phyloP scores from a whole-genome alignment of 2,797 vertebrate genomes.

The Mormyrops boulengeri region DNA sequence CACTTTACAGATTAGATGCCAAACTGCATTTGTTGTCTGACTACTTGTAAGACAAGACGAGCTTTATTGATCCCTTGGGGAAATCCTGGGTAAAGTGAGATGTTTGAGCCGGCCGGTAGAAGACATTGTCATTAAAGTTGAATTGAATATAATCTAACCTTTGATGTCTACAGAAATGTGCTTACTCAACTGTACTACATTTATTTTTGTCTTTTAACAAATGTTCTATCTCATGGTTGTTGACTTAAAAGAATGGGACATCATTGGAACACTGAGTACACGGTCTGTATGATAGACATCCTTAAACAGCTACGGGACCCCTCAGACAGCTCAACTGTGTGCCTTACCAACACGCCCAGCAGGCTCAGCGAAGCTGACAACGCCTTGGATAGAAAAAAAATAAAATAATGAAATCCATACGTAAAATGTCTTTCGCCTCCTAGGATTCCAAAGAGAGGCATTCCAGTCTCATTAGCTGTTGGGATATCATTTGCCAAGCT shows the following conservation, averaged over 20 bases:
- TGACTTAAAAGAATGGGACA: neutral
- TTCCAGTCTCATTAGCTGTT: constrained; percentile 36
- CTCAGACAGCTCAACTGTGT: neutral
- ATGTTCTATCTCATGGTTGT: neutral
- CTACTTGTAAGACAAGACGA: neutral
- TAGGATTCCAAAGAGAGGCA: constrained; percentile 66
- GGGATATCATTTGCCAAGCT: constrained; percentile 44
- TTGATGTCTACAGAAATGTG: neutral
- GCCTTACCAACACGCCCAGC: neutral
- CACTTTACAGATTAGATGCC: neutral
- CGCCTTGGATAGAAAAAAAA: neutral
- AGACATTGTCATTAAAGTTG: neutral
- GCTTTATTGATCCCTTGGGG: neutral
- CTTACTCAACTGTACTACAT: neutral
- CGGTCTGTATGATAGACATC: neutral
- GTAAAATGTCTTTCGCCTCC: constrained; percentile 66
- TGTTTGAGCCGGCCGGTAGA: neutral
- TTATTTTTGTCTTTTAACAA: neutral
- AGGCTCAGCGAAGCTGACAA: neutral
- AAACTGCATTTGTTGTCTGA: neutral
- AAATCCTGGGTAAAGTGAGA: neutral
- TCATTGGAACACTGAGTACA: neutral
- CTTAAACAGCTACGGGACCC: neutral
- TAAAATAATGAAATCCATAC: neutral
- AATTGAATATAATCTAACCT: neutral